Conservation (phyloP, 2,113 vertebrate genomes). For the Alouatta palliata region DNA sequence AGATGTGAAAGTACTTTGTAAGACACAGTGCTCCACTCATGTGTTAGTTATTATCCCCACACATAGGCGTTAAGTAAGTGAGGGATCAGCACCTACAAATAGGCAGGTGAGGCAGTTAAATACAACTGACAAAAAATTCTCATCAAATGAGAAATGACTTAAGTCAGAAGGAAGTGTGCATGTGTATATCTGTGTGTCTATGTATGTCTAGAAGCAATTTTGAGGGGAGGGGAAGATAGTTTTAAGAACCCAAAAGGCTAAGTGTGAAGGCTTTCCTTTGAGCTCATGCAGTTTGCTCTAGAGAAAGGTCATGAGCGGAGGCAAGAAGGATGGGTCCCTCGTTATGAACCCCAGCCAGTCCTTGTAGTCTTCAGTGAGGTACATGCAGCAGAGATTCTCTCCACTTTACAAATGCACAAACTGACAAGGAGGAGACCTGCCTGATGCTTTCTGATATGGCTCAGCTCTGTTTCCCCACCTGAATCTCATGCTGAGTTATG, state of each 20-base stretch:
- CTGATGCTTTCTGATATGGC: background rate
- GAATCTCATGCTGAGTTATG: no score
- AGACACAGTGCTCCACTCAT: background rate
- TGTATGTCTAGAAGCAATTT: background rate
- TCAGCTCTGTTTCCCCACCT: no score
- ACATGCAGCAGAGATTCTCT: background rate
- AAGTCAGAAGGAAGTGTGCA: background rate
- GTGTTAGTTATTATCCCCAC: background rate
- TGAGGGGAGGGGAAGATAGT: background rate
- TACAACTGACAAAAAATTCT: background rate
- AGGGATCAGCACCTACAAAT: background rate
- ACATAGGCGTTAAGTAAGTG: background rate
- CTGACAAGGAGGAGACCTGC: background rate
- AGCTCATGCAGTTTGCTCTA: background rate
- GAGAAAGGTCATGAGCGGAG: background rate
- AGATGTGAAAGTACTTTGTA: background rate
- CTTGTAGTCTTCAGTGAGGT: background rate
- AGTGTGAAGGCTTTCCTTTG: background rate
- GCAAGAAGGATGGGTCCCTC: background rate
- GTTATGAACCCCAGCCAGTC: rapidly evolving
- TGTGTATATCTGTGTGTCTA: background rate
- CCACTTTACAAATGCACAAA: background rate
- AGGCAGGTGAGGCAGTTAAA: background rate
- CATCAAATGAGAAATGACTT: background rate
- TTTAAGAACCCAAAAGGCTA: background rate